These are phyloP conservation scores for Callopanchax toddi DNA, from an alignment of 2,113 vertebrate genomes.

Conservation along the genomic window DNA sequence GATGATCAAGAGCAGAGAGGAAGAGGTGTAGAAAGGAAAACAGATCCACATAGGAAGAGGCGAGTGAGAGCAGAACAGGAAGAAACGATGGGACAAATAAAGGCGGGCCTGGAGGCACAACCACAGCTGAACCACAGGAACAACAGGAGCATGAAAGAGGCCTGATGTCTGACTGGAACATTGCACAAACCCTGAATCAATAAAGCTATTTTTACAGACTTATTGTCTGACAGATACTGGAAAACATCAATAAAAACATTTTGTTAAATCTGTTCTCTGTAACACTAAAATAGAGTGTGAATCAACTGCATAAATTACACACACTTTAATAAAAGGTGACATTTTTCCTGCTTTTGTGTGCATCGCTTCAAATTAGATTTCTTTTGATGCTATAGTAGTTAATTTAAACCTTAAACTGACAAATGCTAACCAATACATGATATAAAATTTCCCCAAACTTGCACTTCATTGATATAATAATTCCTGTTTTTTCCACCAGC, in stretches of 20 bases:
- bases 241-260: not conserved
- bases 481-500: not conserved
- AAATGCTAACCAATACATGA: not conserved
- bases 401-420: not conserved
- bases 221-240: not conserved
- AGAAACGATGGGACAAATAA: slow-evolving; percentile 28
- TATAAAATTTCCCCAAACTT: not conserved
- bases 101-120: slow-evolving; percentile 10
- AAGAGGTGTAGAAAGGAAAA: slow-evolving; percentile 1
- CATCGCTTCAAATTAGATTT: not conserved
- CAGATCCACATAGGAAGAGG: slow-evolving; percentile 14
- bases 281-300: not conserved
- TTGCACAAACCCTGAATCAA: slow-evolving; percentile 44
- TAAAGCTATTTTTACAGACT: slow-evolving; percentile 15
- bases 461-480: not conserved
- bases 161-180: slow-evolving; percentile 20
- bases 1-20: slow-evolving; percentile 3
- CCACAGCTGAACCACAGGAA: slow-evolving; percentile 23
- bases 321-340: not conserved
- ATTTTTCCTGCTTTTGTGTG: no score
- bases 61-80: slow-evolving; percentile 12
- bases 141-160: slow-evolving; percentile 24
- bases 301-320: not conserved
- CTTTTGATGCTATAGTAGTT: no score
- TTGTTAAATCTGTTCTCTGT: not conserved